Evolutionary conservation across 2,797 vertebrate species (phyloP).

Genomic region (Darevskia mixta): DNA sequence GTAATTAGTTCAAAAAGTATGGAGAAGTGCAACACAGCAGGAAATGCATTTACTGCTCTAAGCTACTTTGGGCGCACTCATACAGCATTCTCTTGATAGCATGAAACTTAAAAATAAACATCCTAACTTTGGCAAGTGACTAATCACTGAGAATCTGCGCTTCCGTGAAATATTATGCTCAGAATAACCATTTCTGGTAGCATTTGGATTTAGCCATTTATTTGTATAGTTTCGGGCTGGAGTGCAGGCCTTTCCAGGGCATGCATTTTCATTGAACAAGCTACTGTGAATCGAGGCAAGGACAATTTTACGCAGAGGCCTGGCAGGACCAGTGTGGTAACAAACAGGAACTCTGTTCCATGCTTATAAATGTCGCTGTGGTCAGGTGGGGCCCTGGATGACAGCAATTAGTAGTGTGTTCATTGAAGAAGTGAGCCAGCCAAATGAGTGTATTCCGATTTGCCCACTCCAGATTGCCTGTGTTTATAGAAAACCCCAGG

Average conservation of each 20-base stretch:
- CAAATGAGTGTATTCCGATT: not conserved
- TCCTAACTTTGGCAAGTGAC: not conserved
- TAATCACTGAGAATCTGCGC: not conserved
- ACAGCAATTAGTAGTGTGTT: not conserved
- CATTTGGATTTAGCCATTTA: constrained; percentile 8
- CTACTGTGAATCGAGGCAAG: not conserved
- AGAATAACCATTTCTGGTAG: not conserved
- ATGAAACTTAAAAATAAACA: constrained; percentile 3
- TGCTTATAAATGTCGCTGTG: not conserved
- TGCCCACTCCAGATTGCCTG: not conserved
- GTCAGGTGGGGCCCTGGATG: not conserved
- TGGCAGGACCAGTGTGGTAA: no score
- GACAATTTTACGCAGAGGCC: not conserved
- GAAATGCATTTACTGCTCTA: constrained; percentile 24
- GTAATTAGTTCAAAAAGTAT: constrained; percentile 4
- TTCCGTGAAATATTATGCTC: not conserved
- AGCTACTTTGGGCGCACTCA: not conserved
- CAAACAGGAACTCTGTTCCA: not conserved
- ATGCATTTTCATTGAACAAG: not conserved
- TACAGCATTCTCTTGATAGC: constrained; percentile 13
- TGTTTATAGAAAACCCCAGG: not conserved
- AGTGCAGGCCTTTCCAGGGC: not conserved
- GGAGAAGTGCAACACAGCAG: constrained; percentile 17
- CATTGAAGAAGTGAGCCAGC: not conserved
- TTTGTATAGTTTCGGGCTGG: not conserved